Evolutionary conservation across 2,113 vertebrate genomes (phyloP).

Genomic region (Dipodomys ordii): DNA sequence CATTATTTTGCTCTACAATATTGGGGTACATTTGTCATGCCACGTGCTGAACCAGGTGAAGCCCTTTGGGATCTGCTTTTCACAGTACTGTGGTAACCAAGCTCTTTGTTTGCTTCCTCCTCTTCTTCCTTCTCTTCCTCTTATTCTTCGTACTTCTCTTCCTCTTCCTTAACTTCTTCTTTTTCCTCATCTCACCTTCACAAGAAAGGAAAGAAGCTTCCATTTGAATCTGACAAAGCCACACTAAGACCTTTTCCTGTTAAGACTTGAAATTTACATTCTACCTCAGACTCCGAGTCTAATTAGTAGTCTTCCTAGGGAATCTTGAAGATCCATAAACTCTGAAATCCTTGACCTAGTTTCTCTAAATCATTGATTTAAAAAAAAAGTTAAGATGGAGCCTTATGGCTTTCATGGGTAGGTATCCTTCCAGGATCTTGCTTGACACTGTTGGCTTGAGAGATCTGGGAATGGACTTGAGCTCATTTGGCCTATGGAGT

Average conservation of each 20-base stretch:
- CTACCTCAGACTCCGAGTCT: not conserved
- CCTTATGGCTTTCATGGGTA: not conserved
- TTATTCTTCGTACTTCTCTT: not conserved
- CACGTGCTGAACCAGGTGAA: not conserved
- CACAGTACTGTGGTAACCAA: not conserved
- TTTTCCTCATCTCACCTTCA: not conserved
- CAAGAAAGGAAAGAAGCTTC: not conserved
- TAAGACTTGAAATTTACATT: not conserved
- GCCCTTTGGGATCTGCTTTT: not conserved
- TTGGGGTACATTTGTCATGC: not conserved
- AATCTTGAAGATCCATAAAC: not conserved
- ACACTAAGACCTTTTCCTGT: not conserved
- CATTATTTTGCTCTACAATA: not conserved
- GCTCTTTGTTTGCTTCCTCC: not conserved
- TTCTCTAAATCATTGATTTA: not conserved
- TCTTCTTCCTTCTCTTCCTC: not conserved
- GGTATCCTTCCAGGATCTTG: not conserved
- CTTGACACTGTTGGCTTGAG: not conserved
- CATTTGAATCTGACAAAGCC: not conserved
- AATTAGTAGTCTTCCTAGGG: not conserved
- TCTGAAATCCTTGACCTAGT: not conserved
- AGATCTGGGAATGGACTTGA: not conserved
- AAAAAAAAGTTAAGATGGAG: not conserved
- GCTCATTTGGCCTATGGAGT: not conserved
- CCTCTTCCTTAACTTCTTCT: not conserved